Base-by-base conservation (phyloP, 2,113 vertebrate species). In the Calidris pugnax region DNA sequence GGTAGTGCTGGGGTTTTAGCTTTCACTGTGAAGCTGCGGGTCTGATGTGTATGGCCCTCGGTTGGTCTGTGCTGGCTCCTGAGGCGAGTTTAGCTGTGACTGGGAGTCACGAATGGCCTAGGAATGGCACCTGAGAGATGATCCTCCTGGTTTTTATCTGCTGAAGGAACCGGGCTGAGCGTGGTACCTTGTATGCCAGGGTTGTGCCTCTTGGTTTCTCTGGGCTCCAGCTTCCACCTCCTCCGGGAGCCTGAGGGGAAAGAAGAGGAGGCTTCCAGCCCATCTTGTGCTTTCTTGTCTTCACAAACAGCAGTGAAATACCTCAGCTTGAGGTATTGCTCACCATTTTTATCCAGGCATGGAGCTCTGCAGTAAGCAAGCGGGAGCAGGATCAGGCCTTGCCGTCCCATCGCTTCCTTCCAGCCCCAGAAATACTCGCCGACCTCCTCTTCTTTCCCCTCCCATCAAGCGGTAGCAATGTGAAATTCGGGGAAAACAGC, bases 351-450 rank as follows among this genome's bases (percentile, higher is more conserved):
- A 26, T 71, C 73, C 39, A 20, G 45, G 73, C 30, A 24, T 3
- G 35, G 56, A 82, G 67, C 51, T 86, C 88, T 0, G 12, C 75
- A 89, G 51, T 45, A n/a, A 77, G 66, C 57, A 68, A 86, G 69
- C 86, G 74, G 76, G 73, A 87, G 56, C 63, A 47, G 80, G 81
- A 45, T 81, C 35, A 53, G 86, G 84, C 62, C 41, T 64, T 82
- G 74, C 41, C 23, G 63, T 94, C 79, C 6, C 85, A 94, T 90
- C 79, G 84, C 87, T 96, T 96, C 90, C 95, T 96, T 97, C 90
- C 90, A 81, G 80, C 92, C 86, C 73, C 95, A 90, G 88, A 94
- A 92, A 95, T 73, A 57, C 62, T 78, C 62, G 7, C 24, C 50
- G 83, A 83, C 86, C 83, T 85, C 57, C 48, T 81, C 63, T 85